Evolutionary conservation across 2,888 invertebrate species (phyloP).

Genomic region (Callimorpha dominula): DNA sequence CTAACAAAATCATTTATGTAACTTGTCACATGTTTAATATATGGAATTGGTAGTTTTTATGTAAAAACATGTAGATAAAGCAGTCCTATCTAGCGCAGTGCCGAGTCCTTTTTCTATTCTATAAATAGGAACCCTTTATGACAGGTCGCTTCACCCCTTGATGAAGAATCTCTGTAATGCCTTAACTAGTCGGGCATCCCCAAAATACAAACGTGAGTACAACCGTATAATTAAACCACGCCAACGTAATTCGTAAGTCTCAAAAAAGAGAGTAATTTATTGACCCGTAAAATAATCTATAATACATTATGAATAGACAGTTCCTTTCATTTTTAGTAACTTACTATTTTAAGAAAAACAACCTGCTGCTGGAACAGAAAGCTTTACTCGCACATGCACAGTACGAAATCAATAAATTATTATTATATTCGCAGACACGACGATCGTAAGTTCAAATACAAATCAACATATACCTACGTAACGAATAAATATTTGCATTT

Average conservation of each 20-base stretch:
- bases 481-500: slow-evolving; percentile 38
- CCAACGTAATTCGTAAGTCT: neutral
- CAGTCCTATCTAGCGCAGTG: neutral
- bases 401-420: slow-evolving; percentile 36
- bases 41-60: no score
- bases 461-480: slow-evolving; percentile 34
- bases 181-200: neutral
- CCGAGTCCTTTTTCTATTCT: neutral
- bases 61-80: no score
- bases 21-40: neutral
- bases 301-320: neutral
- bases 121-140: neutral
- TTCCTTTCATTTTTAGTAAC: neutral
- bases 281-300: neutral
- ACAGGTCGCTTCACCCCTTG: neutral
- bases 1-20: neutral
- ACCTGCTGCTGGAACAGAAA: slow-evolving; percentile 24
- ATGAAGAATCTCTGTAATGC: neutral
- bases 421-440: slow-evolving; percentile 29
- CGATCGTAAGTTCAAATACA: slow-evolving; percentile 43
- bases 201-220: neutral
- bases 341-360: neutral
- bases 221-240: neutral
- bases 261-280: neutral
- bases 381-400: neutral